Evolutionary conservation across 2,888 invertebrate genomes (phyloP).

Genomic region (Drosophila helvetica): DNA sequence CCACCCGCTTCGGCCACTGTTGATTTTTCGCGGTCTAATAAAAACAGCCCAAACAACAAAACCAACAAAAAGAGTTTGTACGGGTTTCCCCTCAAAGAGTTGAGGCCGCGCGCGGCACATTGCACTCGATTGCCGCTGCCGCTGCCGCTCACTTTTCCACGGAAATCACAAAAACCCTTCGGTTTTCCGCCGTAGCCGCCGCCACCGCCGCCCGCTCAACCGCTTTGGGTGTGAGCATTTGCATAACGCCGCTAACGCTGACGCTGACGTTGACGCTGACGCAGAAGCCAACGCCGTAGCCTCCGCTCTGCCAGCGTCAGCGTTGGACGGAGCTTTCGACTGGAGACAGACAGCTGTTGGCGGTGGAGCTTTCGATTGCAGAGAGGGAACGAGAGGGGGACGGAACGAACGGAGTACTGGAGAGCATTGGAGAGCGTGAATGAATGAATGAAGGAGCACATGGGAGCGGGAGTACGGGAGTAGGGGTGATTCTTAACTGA

Average conservation of each 20-base stretch:
- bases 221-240: slow-evolving; percentile 69
- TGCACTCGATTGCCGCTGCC: slow-evolving; percentile 24
- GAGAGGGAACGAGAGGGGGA: background rate
- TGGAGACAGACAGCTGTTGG: background rate
- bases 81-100: slow-evolving; percentile 60
- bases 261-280: slow-evolving; percentile 4
- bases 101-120: slow-evolving; percentile 32
- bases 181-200: slow-evolving; percentile 41
- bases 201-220: slow-evolving; percentile 22
- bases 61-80: slow-evolving; percentile 21
- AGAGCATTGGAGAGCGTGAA: background rate
- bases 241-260: slow-evolving; percentile 57
- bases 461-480: background rate
- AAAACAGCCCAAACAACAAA: slow-evolving; percentile 55
- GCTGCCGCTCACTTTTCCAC: slow-evolving; percentile 53
- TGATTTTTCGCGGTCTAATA: slow-evolving; percentile 77
- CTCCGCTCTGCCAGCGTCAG: background rate
- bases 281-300: background rate
- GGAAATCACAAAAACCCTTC: slow-evolving; percentile 65
- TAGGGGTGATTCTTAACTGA: background rate
- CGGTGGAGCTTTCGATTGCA: background rate
- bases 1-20: slow-evolving; percentile 59
- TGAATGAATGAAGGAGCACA: background rate
- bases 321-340: background rate
- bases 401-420: background rate